Percentiles rank a stretch among this genome's conserved stretches.
phyloP scores from a whole-genome alignment of 2,113 vertebrate species.

The Leucopsar rothschildi region DNA sequence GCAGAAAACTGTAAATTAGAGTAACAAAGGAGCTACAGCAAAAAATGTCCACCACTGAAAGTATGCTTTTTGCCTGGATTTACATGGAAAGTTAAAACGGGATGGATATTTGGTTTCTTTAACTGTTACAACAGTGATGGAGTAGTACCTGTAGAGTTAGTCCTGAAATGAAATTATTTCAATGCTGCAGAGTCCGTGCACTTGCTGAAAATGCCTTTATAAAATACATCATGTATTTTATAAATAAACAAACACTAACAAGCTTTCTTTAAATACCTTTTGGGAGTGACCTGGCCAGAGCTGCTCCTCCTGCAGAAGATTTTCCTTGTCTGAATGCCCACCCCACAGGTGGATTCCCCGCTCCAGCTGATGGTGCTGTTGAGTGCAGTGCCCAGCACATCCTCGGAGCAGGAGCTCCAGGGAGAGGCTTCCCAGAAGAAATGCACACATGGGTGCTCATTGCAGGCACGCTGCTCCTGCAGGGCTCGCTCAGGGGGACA shows the following conservation, averaged over 20 bases:
- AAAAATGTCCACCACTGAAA: not conserved
- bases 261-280: slow-evolving; percentile 78
- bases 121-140: not conserved
- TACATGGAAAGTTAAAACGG: not conserved
- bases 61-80: not conserved
- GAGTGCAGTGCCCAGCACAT: slow-evolving; percentile 52
- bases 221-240: rapidly evolving
- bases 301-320: slow-evolving; percentile 84
- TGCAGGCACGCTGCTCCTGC: slow-evolving; percentile 87
- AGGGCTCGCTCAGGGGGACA: slow-evolving; percentile 83
- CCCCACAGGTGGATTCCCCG: slow-evolving; percentile 73
- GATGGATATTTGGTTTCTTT: not conserved
- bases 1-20: not conserved
- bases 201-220: not conserved
- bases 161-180: not conserved
- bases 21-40: not conserved
- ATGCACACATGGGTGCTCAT: slow-evolving; percentile 80
- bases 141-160: not conserved
- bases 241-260: not conserved
- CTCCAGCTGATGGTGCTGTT: slow-evolving; percentile 74
- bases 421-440: slow-evolving; percentile 87
- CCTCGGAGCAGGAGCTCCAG: slow-evolving; percentile 85
- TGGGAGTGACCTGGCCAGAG: slow-evolving; percentile 80
- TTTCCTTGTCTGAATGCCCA: slow-evolving; percentile 85
- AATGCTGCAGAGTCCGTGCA: not conserved